A percentile compares a stretch with the other conserved stretches of the same genome.
phyloP scores from a whole-genome alignment of 2,888 invertebrate species.

The Drosophila formosana region DNA sequence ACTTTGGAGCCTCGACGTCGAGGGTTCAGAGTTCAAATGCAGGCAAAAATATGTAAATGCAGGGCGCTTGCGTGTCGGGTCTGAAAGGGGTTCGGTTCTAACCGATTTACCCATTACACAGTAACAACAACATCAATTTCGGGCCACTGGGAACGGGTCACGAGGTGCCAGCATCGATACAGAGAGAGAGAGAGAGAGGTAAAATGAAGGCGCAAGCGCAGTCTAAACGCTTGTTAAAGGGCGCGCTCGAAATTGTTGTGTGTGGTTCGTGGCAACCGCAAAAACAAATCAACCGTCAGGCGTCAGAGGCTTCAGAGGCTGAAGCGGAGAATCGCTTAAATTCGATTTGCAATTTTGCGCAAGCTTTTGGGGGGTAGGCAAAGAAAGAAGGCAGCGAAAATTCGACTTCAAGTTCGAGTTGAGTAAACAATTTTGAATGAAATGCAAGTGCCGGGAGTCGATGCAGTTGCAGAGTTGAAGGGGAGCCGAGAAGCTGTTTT shows the following conservation, averaged over 20 bases:
- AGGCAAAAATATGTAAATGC: constrained; percentile 77
- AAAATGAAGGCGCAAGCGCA: constrained; percentile 26
- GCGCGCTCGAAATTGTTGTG: constrained; percentile 72
- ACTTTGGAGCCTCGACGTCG: constrained; percentile 15
- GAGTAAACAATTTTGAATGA: constrained; percentile 81
- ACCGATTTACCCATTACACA: constrained; percentile 70
- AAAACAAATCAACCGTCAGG: constrained; percentile 71
- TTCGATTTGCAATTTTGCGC: constrained; percentile 60
- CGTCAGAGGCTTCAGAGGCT: constrained; percentile 15
- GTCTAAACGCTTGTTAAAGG: constrained; percentile 79
- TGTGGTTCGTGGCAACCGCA: constrained; percentile 70
- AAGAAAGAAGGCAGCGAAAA: neutral
- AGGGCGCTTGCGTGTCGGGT: constrained; percentile 79
- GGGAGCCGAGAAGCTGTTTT: constrained; percentile 20
- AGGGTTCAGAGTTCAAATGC: constrained; percentile 72
- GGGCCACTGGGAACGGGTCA: constrained; percentile 69
- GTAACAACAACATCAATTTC: constrained; percentile 71
- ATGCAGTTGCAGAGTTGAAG: constrained; percentile 8
- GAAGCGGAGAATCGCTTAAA: constrained; percentile 27
- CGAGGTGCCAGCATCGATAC: constrained; percentile 45
- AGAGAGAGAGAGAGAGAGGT: neutral
- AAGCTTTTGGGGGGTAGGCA: neutral
- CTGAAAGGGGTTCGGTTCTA: constrained; percentile 60
- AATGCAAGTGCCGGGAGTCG: constrained; percentile 58
- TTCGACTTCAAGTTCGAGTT: constrained; percentile 44